Conservation (phyloP, 1,140 invertebrate species). For the Musca domestica region DNA sequence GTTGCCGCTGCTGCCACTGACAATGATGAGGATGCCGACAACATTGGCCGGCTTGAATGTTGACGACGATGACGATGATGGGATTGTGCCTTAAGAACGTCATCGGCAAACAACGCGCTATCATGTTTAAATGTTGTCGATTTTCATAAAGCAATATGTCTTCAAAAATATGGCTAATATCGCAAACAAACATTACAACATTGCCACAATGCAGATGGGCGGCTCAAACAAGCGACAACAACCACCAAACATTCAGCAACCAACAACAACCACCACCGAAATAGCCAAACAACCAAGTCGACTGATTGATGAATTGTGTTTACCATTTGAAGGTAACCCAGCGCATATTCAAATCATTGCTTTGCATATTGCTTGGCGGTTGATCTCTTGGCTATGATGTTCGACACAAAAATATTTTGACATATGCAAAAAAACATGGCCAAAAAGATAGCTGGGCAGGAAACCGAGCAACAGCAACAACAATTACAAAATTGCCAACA, state of each 20-base stretch:
- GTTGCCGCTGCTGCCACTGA: constrained; percentile 23
- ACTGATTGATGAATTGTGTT: constrained; percentile 21
- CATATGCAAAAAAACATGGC: constrained; percentile 11
- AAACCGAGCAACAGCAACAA: background rate
- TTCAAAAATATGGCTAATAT: constrained; percentile 20
- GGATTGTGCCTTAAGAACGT: background rate
- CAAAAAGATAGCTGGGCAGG: background rate
- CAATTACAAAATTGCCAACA: background rate
- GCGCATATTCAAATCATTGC: constrained; percentile 14
- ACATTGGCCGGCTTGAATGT: background rate
- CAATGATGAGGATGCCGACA: constrained; percentile 31
- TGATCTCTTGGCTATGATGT: constrained; percentile 5
- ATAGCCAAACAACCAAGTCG: constrained; percentile 4
- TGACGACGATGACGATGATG: constrained; percentile 25
- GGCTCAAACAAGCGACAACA: background rate
- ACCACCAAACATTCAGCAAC: background rate
- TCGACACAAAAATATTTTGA: constrained; percentile 6
- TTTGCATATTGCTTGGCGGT: background rate
- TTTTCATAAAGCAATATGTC: constrained; percentile 7
- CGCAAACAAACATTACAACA: constrained; percentile 10
- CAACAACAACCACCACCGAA: background rate
- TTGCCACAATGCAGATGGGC: background rate
- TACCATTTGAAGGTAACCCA: constrained; percentile 14
- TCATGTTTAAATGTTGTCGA: background rate
- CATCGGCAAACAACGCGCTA: constrained; percentile 8